These are phyloP conservation scores for Chaetodon auriga DNA, from an alignment of 2,113 vertebrate genomes.

Conservation along the genomic window DNA sequence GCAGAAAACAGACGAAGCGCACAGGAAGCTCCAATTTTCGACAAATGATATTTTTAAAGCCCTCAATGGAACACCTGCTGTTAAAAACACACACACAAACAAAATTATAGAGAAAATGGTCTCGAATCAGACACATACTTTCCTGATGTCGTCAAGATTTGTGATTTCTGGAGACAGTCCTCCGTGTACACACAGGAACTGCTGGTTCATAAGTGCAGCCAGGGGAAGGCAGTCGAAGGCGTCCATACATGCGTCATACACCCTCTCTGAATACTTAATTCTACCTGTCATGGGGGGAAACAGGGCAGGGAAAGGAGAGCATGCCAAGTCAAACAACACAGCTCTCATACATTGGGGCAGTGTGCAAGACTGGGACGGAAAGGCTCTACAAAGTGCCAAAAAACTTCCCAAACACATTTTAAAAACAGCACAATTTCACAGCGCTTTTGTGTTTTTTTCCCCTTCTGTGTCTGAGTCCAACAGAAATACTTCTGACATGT, in stretches of 20 bases:
- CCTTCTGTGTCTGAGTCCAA: conserved; percentile 51
- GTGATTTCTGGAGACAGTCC: conserved; percentile 99
- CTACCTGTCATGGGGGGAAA: conserved; percentile 89
- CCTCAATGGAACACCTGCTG: conserved; percentile 22
- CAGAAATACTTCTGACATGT: conserved; percentile 79
- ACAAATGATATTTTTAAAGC: conserved; percentile 35
- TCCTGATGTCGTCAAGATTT: conserved; percentile 98
- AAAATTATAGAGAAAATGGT: conserved; percentile 36
- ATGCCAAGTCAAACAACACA: conserved; percentile 73
- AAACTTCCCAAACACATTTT: conserved; percentile 64
- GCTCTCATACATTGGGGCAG: conserved; percentile 55
- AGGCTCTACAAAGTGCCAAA: conserved; percentile 54
- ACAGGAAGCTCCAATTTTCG: conserved; percentile 19
- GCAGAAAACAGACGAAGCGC: conserved; percentile 11
- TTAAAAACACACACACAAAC: conserved; percentile 21
- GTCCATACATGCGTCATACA: conserved; percentile 99
- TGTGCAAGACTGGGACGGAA: conserved; percentile 51
- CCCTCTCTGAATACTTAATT: conserved; percentile 99
- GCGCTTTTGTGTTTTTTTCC: conserved; percentile 12
- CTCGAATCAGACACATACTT: conserved; percentile 89
- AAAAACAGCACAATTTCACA: conserved; percentile 56
- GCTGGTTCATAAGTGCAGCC: conserved; percentile 99
- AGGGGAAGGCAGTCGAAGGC: conserved; percentile 99
- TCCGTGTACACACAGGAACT: conserved; percentile 98
- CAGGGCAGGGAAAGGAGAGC: conserved; percentile 37